Conservation (phyloP, 92 coral and sea anemone genomes). For the Umimayanthus kanabou region DNA sequence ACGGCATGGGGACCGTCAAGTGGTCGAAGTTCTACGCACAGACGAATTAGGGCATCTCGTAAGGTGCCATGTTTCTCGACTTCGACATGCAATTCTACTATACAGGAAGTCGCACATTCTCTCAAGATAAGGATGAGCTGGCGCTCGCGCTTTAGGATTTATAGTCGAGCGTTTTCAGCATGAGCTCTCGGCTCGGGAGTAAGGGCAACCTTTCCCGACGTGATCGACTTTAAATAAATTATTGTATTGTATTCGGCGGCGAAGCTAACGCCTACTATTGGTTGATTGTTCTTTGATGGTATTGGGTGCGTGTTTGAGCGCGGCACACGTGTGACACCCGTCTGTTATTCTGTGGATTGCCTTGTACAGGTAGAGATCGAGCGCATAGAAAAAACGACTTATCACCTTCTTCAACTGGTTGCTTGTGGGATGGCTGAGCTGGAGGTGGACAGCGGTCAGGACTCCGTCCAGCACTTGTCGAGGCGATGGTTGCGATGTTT, state of each 20-base stretch:
- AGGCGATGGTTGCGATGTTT: constrained; percentile 27
- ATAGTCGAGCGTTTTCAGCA: too few relatives aligned
- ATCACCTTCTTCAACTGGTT: constrained; percentile 44
- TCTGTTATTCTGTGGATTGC: constrained; percentile 28
- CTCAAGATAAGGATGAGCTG: constrained; percentile 38
- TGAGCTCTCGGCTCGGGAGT: too few relatives aligned
- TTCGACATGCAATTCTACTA: constrained; percentile 22
- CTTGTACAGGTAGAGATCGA: constrained; percentile 34
- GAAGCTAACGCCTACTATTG: constrained; percentile 32
- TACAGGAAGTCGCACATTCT: constrained; percentile 35
- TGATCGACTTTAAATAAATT: too few relatives aligned
- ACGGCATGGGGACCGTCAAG: constrained; percentile 33
- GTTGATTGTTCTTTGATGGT: constrained; percentile 19
- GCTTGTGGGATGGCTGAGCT: constrained; percentile 43
- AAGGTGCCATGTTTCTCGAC: constrained; percentile 40
- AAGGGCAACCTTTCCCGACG: too few relatives aligned
- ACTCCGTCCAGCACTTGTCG: constrained; percentile 52
- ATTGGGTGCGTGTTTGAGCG: constrained; percentile 35
- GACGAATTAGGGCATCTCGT: constrained; percentile 47
- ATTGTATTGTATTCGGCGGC: too few relatives aligned
- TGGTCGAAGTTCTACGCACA: constrained; percentile 6
- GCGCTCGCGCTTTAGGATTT: constrained; percentile 15
- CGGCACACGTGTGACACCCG: constrained; percentile 48
- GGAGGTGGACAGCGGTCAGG: constrained; percentile 47
- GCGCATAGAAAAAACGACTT: constrained; percentile 28